Evolutionary conservation across 2,113 vertebrate species (phyloP).

Genomic region (Engystomops pustulosus): DNA sequence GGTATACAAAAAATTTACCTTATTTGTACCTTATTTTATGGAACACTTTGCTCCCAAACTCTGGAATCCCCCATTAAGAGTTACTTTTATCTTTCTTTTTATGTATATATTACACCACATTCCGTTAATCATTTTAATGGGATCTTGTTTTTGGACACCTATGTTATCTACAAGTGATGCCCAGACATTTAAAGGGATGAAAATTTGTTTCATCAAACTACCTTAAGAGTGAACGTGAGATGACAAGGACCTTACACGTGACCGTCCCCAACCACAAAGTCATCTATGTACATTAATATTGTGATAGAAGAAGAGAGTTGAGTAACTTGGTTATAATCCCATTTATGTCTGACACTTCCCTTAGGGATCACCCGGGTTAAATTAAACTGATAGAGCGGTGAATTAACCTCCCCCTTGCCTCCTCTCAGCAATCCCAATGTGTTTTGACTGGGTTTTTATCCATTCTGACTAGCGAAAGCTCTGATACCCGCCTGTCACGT

Average conservation of each 20-base stretch:
- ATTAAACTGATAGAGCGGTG: neutral
- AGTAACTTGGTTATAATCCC: neutral
- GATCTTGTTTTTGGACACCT: too few species aligned
- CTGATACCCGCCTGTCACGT: conserved; percentile 99
- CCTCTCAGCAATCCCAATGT: conserved; percentile 71
- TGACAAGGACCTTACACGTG: too few species aligned
- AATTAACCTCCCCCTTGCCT: conserved; percentile 42
- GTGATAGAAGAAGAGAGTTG: neutral
- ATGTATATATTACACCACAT: too few species aligned
- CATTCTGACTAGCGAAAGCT: conserved; percentile 91
- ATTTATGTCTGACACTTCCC: neutral
- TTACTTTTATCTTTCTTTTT: too few species aligned
- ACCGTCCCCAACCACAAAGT: neutral
- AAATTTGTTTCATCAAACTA: neutral
- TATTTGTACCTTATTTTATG: too few species aligned
- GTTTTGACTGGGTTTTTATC: conserved; percentile 99
- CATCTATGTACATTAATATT: neutral
- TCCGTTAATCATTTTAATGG: too few species aligned
- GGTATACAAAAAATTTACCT: too few species aligned
- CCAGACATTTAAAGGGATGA: too few species aligned
- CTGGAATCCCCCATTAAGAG: too few species aligned
- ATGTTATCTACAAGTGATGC: too few species aligned
- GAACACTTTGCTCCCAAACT: too few species aligned
- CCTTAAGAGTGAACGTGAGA: too few species aligned
- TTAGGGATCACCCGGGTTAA: conserved; percentile 35